Conservation (phyloP, 23 tunicate species). For the Styela plicata region DNA sequence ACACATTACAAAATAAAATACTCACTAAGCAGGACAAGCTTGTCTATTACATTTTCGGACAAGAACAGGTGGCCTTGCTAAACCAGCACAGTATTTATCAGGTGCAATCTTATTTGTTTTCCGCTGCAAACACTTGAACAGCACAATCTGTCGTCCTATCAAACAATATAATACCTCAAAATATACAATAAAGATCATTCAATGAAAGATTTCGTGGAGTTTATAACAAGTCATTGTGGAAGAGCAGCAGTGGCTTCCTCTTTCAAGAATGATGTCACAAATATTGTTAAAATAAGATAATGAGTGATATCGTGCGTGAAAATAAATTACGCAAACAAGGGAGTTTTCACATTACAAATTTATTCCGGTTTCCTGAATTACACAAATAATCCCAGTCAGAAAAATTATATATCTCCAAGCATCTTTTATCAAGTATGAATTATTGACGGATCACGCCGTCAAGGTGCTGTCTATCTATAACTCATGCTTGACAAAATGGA, state of each 20-base stretch:
- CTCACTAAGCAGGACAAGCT: slow-evolving; percentile 83
- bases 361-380: not conserved
- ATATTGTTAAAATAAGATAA: not conserved
- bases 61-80: slow-evolving; percentile 32
- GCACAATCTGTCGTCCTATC: slow-evolving; percentile 38
- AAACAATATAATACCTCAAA: not conserved
- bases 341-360: not conserved
- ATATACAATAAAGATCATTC: too few relatives aligned
- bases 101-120: slow-evolving; percentile 36
- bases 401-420: too few relatives aligned
- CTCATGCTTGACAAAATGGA: too few relatives aligned
- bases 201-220: too few relatives aligned
- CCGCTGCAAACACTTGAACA: slow-evolving; percentile 26
- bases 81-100: slow-evolving; percentile 35
- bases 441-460: too few relatives aligned
- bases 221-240: too few relatives aligned
- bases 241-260: too few relatives aligned
- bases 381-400: too few relatives aligned
- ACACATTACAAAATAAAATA: not conserved
- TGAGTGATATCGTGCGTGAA: not conserved
- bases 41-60: slow-evolving; percentile 49
- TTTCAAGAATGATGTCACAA: not conserved
- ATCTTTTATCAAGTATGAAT: too few relatives aligned
- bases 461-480: too few relatives aligned
- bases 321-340: not conserved